Evolutionary conservation across 2,113 vertebrate species (phyloP).

Genomic region (Chloebia gouldiae): DNA sequence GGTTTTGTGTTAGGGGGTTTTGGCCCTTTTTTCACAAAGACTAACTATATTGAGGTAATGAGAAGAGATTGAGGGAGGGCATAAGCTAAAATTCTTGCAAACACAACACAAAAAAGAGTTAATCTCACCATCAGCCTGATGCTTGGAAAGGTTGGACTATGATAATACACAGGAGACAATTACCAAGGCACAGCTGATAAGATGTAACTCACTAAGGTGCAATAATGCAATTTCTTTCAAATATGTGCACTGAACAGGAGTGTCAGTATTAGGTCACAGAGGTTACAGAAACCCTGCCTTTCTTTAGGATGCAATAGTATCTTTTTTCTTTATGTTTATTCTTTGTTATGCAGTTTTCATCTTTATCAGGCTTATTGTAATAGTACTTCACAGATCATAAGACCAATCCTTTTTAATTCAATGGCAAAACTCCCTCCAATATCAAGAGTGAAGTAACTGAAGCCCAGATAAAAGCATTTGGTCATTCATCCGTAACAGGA

Average conservation of each 20-base stretch:
- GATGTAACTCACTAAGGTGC: not conserved
- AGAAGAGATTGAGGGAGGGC: not conserved
- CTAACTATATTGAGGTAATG: not conserved
- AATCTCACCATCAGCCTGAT: not conserved
- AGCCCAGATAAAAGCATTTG: not conserved
- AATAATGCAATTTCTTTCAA: constrained; percentile 36
- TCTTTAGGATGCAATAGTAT: not conserved
- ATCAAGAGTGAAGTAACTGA: not conserved
- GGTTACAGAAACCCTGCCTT: not conserved
- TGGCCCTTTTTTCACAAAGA: not conserved
- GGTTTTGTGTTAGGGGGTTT: not conserved
- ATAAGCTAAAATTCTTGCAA: not conserved
- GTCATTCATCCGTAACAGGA: not conserved
- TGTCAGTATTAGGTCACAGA: not conserved
- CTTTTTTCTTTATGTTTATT: not conserved
- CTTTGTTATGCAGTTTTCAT: not conserved
- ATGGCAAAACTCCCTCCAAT: not conserved
- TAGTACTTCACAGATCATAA: not conserved
- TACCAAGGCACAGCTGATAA: constrained; percentile 40
- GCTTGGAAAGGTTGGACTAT: not conserved
- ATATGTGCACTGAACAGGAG: not conserved
- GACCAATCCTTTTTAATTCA: not conserved
- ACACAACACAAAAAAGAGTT: not conserved
- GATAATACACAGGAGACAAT: constrained; percentile 15
- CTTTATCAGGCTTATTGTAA: not conserved